These are phyloP conservation scores for Calephelis nemesis DNA, from an alignment of 1,140 invertebrate genomes.

Conservation along the genomic window DNA sequence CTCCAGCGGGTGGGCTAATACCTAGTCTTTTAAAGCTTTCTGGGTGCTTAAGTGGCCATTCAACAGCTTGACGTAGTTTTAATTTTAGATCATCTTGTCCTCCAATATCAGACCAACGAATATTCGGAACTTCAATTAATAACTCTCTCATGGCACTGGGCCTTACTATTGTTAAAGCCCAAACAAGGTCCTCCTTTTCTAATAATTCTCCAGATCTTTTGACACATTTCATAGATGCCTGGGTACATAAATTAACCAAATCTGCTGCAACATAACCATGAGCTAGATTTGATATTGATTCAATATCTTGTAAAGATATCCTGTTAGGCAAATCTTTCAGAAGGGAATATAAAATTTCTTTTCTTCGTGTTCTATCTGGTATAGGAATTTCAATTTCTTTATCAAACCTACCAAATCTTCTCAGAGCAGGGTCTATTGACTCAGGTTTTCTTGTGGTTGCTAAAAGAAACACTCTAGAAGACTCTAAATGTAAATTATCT, in stretches of 20 bases:
- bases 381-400: constrained; percentile 92
- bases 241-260: constrained; percentile 86
- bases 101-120: constrained; percentile 95
- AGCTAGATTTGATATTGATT: constrained; percentile 83
- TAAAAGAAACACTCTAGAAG: constrained; percentile 83
- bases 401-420: constrained; percentile 89
- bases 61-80: constrained; percentile 92
- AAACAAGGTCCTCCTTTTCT: constrained; percentile 79
- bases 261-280: constrained; percentile 96
- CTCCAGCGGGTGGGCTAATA: constrained; percentile 95
- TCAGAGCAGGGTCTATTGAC: constrained; percentile 84
- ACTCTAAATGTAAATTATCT: constrained; percentile 82
- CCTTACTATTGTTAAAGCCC: constrained; percentile 85
- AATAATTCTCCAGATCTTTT: constrained; percentile 47
- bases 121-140: constrained; percentile 89
- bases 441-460: constrained; percentile 87
- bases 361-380: constrained; percentile 84
- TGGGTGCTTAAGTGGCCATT: constrained; percentile 94
- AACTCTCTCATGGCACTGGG: constrained; percentile 96
- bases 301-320: constrained; percentile 80
- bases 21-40: constrained; percentile 94
- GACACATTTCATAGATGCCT: constrained; percentile 83
- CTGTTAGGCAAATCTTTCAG: constrained; percentile 79
- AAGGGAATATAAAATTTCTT: constrained; percentile 84
- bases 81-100: constrained; percentile 93